These are phyloP conservation scores for Alsophila aescularia DNA, from an alignment of 2,888 invertebrate species.

Conservation along the genomic window DNA sequence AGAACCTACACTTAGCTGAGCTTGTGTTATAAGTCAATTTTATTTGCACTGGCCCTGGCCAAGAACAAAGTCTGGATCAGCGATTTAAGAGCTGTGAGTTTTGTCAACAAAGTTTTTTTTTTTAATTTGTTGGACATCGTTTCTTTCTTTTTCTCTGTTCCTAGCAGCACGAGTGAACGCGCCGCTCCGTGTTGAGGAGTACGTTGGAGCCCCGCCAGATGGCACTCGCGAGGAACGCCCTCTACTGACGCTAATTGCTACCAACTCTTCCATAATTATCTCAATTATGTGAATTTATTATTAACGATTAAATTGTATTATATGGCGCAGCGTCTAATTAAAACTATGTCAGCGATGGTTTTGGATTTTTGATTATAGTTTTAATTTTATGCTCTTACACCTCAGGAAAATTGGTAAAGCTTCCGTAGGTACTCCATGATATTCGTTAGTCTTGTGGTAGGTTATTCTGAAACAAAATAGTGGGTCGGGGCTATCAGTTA, in stretches of 20 bases:
- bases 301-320: slow-evolving; percentile 50
- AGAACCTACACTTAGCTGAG: too few species aligned
- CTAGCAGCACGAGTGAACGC: slow-evolving; percentile 51
- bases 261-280: slow-evolving; percentile 78
- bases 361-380: neutral
- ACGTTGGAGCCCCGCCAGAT: slow-evolving; percentile 78
- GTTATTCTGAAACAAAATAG: too few species aligned
- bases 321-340: slow-evolving; percentile 33
- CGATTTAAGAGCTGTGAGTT: too few species aligned
- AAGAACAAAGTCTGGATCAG: too few species aligned
- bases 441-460: too few species aligned
- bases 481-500: too few species aligned
- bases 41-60: too few species aligned
- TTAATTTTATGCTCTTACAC: too few species aligned
- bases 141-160: slow-evolving; percentile 1
- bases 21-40: too few species aligned
- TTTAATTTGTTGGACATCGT: neutral
- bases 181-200: slow-evolving; percentile 63
- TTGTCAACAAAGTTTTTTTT: too few species aligned
- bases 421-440: too few species aligned
- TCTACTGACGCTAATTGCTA: slow-evolving; percentile 78
- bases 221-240: slow-evolving; percentile 71
- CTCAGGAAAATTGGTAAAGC: too few species aligned
- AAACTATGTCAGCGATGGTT: slow-evolving; percentile 16
- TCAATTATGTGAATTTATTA: slow-evolving; percentile 60